Base-by-base conservation (phyloP, 2,113 vertebrate species). In the Ammodytes dubius region DNA sequence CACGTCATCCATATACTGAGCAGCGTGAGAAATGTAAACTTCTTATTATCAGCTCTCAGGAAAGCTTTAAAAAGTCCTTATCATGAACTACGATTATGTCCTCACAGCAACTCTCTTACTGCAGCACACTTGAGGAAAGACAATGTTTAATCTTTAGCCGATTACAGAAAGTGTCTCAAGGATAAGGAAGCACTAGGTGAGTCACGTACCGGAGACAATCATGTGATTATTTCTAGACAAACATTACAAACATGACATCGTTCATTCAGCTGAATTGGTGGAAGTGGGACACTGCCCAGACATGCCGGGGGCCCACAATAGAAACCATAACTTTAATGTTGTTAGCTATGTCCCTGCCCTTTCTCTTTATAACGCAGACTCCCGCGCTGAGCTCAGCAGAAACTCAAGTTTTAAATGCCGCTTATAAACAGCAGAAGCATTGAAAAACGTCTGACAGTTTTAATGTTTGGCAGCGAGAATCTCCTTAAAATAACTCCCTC, bases 401-500 rank as follows among this genome's bases (percentile, higher is more conserved):
- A 45, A 46, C 17, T 52, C 42, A 59, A 42, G 35, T 65, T 79
- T 27, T 70, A 53, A 81, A 61, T 12, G 69, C 70, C 57, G 72
- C 83, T 67, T n/a, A 77, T 50, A 71, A 85, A 79, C 66, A 52
- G 45, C 47, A 42, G 49, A 1, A 54, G 27, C 27, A 69, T 65
- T 4, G 27, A 50, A 70, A 80, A 59, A 64, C 15, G 52, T 88
- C 81, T 90, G 74, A 27, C 27, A 66, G 37, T 74, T 70, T 74
- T 63, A 59, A 83, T 64, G 77, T 73, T 57, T 50, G 15, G 57
- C 58, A 57, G 67, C 49, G 53, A 7, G 5, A 39, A 10, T 53
- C 66, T 67, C 45, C 81, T 52, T 49, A 82, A 80, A 88, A 91
- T 88, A 86, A 74, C 59, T 49, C 11, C 27, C 50, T 69, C 45